Conservation (phyloP, 2,888 invertebrate species). For the Drosophila nigritarsus region DNA sequence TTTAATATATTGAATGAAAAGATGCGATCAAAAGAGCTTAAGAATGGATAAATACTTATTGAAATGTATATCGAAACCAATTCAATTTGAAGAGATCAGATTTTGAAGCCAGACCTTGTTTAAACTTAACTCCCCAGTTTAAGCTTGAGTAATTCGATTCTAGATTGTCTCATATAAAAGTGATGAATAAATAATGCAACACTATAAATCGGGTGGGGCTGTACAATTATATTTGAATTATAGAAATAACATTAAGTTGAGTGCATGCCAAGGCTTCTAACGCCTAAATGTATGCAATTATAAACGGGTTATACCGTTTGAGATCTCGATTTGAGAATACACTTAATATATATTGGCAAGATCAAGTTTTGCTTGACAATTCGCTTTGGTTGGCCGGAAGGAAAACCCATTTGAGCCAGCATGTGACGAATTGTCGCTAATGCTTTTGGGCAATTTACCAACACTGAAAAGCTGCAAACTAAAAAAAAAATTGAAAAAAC, state of each 20-base stretch:
- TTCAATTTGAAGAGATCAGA: neutral
- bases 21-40: too few relatives aligned
- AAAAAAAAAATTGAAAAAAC: neutral
- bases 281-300: constrained; percentile 64
- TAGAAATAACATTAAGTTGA: neutral
- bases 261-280: constrained; percentile 12
- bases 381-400: constrained; percentile 60
- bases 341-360: constrained; percentile 12
- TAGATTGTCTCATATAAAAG: neutral
- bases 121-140: neutral
- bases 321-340: constrained; percentile 17
- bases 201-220: neutral
- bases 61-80: neutral
- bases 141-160: too few relatives aligned
- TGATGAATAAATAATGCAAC: neutral
- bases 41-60: neutral
- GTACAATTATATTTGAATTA: neutral
- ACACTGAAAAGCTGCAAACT: constrained; percentile 46
- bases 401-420: constrained; percentile 64
- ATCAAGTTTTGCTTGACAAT: constrained; percentile 36
- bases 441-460: constrained; percentile 65
- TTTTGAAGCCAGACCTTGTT: neutral
- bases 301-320: constrained; percentile 10
- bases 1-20: neutral
- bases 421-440: constrained; percentile 58